A percentile compares a stretch with the other conserved stretches of the same genome.
These are phyloP conservation scores for Tenthredo mesomela DNA, from an alignment of 2,888 invertebrate species.

Conservation along the genomic window DNA sequence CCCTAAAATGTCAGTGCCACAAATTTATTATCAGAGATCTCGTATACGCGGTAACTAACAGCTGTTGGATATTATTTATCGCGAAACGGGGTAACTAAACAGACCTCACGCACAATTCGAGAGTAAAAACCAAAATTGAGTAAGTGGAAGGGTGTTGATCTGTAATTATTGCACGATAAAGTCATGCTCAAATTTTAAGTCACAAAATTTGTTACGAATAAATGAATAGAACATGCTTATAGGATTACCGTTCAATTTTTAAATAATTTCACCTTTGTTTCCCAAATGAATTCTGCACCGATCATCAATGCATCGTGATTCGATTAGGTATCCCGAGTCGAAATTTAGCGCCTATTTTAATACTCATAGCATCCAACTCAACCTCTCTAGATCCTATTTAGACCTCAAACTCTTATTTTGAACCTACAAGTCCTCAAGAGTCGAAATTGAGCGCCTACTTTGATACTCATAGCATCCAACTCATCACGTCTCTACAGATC, in stretches of 20 bases:
- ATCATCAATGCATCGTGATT: background rate
- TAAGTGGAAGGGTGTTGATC: background rate
- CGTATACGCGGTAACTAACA: background rate
- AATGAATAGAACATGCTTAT: background rate
- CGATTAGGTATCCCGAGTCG: no score
- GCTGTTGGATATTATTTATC: constrained; percentile 2
- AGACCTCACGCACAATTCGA: background rate
- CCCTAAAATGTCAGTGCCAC: background rate
- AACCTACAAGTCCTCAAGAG: no score
- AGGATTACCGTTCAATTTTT: background rate
- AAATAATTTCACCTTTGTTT: background rate
- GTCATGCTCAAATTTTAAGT: background rate
- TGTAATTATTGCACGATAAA: background rate
- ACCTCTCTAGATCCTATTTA: no score
- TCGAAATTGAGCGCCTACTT: no score
- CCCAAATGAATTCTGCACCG: background rate
- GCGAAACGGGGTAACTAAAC: background rate
- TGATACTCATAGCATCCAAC: no score
- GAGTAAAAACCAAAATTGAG: background rate
- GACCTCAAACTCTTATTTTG: no score
- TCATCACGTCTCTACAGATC: no score
- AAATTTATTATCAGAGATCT: constrained; percentile 20
- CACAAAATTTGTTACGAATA: background rate
- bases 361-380: no score
- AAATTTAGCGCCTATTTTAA: no score